A percentile compares a stretch with the other conserved stretches of the same genome.
phyloP scores from a whole-genome alignment of 2,888 invertebrate genomes.

The Watsonalla binaria region DNA sequence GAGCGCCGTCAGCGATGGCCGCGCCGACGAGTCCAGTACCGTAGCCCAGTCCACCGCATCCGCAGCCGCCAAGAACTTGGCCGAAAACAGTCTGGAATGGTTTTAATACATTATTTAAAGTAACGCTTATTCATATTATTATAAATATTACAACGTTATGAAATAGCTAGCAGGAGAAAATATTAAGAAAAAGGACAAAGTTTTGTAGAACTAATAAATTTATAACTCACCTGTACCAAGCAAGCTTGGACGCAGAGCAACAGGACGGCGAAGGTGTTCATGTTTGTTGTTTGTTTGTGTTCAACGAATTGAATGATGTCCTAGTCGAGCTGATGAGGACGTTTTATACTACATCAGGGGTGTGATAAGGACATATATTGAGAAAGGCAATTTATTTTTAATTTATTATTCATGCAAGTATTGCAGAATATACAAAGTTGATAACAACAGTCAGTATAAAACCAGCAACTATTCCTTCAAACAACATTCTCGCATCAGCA shows the following conservation, averaged over 20 bases:
- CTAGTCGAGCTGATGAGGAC: neutral
- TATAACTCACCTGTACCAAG: constrained; percentile 13
- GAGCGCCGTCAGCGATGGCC: neutral
- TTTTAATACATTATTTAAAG: too few species aligned
- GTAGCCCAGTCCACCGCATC: neutral
- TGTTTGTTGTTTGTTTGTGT: constrained; percentile 5
- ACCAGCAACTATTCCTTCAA: neutral
- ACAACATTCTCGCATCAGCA: neutral
- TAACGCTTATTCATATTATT: too few species aligned
- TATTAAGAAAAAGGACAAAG: too few species aligned
- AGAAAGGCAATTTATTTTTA: too few species aligned
- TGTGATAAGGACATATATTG: neutral
- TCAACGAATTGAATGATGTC: neutral
- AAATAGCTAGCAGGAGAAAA: too few species aligned
- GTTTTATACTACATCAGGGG: neutral
- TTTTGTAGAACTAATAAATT: too few species aligned
- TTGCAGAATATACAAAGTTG: neutral
- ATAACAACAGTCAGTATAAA: neutral
- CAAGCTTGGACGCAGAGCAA: constrained; percentile 18
- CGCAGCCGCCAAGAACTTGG: neutral
- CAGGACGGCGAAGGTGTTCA: constrained; percentile 17
- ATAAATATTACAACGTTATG: too few species aligned
- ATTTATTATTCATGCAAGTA: too few species aligned
- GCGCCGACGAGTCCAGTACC: constrained; percentile 4
- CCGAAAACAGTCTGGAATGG: neutral